phyloP scores from a whole-genome alignment of 2,888 invertebrate genomes.

The Conops quadrifasciatus region DNA sequence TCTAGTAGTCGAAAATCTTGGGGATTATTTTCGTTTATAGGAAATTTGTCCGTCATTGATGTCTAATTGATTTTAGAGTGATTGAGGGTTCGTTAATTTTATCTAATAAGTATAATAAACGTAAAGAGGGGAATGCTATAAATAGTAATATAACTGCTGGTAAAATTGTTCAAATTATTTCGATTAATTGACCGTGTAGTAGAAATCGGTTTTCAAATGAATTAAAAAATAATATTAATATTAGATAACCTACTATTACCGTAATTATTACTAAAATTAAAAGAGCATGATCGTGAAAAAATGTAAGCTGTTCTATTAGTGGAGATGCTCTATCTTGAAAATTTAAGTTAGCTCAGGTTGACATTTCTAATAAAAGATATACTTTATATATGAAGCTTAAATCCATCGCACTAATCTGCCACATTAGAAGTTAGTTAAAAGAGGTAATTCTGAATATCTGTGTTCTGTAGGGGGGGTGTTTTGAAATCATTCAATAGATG shows the following conservation, averaged over 20 bases:
- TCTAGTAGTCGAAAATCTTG: slow-evolving; percentile 71
- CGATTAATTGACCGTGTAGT: slow-evolving; percentile 63
- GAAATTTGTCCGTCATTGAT: slow-evolving; percentile 74
- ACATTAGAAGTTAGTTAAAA: slow-evolving; percentile 70
- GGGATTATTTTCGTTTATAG: slow-evolving; percentile 61
- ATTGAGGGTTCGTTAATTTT: slow-evolving; percentile 70
- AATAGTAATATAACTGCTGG: slow-evolving; percentile 72
- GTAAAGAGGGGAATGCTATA: slow-evolving; percentile 72
- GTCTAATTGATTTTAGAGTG: slow-evolving; percentile 72
- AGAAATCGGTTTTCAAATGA: slow-evolving; percentile 67
- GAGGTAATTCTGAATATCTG: too few species aligned
- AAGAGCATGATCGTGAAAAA: slow-evolving; percentile 72
- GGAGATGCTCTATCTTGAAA: slow-evolving; percentile 72
- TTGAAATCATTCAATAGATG: slow-evolving; percentile 73
- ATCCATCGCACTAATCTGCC: slow-evolving; percentile 72
- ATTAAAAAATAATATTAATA: slow-evolving; percentile 69
- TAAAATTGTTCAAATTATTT: slow-evolving; percentile 73
- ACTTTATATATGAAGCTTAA: slow-evolving; percentile 75
- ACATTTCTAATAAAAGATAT: slow-evolving; percentile 58
- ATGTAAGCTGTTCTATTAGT: slow-evolving; percentile 74
- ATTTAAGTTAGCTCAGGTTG: slow-evolving; percentile 69
- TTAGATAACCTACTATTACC: slow-evolving; percentile 69
- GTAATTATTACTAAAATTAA: slow-evolving; percentile 72
- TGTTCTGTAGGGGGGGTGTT: slow-evolving; percentile 49
- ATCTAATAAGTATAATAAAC: slow-evolving; percentile 71